Evolutionary conservation across 2,113 vertebrate genomes (phyloP).

Genomic region (Dasypus novemcinctus): DNA sequence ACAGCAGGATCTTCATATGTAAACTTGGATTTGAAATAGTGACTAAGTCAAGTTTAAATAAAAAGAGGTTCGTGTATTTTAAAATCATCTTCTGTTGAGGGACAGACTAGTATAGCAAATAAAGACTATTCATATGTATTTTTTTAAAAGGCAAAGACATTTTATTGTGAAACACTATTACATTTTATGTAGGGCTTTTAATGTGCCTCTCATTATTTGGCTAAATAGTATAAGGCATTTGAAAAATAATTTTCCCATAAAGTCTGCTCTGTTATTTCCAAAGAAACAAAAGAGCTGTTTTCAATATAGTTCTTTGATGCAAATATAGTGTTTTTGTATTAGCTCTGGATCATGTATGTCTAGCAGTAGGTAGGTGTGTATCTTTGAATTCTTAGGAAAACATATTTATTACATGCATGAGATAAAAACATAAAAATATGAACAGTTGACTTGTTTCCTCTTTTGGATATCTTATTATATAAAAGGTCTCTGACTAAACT

Average conservation of each 20-base stretch:
- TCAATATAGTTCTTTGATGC: neutral
- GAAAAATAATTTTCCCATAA: neutral
- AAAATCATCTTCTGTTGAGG: neutral
- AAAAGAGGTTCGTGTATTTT: neutral
- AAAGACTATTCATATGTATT: neutral
- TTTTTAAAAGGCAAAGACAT: slow-evolving; percentile 16
- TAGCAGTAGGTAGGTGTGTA: fast-evolving
- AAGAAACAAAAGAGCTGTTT: neutral
- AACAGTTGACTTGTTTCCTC: neutral
- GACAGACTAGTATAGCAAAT: neutral
- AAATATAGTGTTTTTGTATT: neutral
- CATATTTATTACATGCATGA: neutral
- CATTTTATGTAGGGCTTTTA: neutral
- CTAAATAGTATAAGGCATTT: neutral
- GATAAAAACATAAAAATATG: neutral
- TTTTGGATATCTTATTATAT: neutral
- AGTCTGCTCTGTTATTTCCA: neutral
- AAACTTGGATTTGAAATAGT: slow-evolving; percentile 59
- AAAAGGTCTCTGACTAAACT: neutral
- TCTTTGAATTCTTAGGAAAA: neutral
- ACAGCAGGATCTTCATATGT: neutral
- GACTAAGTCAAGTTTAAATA: neutral
- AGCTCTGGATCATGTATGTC: neutral
- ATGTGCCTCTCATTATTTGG: neutral
- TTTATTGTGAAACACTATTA: neutral